Conservation (phyloP, 2,888 invertebrate species). For the Halocaridina rubra region DNA sequence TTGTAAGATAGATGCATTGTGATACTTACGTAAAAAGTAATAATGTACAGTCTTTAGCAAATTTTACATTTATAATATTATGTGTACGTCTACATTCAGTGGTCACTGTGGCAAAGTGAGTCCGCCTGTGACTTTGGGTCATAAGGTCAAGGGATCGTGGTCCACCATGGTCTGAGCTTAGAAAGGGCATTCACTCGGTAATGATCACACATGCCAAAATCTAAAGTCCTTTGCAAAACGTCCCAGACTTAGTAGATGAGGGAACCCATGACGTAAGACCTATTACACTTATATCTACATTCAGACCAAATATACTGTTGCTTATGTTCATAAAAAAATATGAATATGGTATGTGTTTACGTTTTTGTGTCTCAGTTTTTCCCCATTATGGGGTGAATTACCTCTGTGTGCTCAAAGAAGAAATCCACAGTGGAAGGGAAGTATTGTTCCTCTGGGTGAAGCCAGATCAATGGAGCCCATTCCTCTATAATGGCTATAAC, state of each 20-base stretch:
- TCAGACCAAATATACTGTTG: neutral
- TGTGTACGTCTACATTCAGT: no score
- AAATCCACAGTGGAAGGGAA: constrained; percentile 75
- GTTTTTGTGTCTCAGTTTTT: neutral
- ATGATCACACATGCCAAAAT: no score
- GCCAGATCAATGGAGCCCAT: constrained; percentile 78
- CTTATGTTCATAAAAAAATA: neutral
- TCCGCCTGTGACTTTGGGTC: no score
- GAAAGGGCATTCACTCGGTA: no score
- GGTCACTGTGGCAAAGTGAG: no score
- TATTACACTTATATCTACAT: neutral
- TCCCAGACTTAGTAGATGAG: neutral
- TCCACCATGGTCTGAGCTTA: no score
- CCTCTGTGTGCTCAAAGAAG: constrained; percentile 73
- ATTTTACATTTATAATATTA: no score
- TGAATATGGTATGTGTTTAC: neutral
- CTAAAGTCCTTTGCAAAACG: no score
- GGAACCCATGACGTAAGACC: neutral
- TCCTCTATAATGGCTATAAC: constrained; percentile 65
- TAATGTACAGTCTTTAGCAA: no score
- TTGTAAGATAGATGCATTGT: no score
- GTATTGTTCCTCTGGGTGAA: constrained; percentile 76
- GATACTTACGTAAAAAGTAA: no score
- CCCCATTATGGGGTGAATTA: neutral
- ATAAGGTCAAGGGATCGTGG: no score